These are phyloP conservation scores for Corvus cornix DNA, from an alignment of 2,113 vertebrate genomes.

Conservation along the genomic window DNA sequence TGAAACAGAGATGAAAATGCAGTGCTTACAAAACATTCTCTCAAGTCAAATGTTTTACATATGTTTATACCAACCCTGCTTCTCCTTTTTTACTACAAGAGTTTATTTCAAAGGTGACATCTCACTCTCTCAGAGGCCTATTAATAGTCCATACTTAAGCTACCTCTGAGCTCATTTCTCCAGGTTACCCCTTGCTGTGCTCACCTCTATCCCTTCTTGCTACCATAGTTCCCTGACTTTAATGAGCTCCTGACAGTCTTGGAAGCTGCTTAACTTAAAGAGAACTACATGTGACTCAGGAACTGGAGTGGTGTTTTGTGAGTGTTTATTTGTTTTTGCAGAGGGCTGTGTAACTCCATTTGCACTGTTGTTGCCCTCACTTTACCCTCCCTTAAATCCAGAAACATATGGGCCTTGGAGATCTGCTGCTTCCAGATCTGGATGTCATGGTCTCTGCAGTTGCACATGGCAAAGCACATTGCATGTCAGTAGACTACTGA, in stretches of 20 bases:
- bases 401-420: background rate
- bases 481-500: background rate
- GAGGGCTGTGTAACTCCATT: background rate
- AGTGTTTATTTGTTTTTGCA: background rate
- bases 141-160: background rate
- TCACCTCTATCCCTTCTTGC: background rate
- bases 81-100: background rate
- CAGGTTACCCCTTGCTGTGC: background rate
- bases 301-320: background rate
- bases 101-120: background rate
- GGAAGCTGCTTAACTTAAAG: background rate
- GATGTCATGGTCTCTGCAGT: background rate
- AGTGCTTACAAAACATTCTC: background rate
- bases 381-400: background rate
- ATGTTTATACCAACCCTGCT: background rate
- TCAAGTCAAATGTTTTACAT: background rate
- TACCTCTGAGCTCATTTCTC: background rate
- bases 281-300: background rate
- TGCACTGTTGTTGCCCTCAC: background rate
- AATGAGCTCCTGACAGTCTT: conserved; percentile 10
- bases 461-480: background rate
- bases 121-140: background rate
- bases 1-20: background rate
- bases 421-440: background rate
- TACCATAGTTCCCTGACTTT: background rate